Evolutionary conservation across 1,140 invertebrate species (phyloP).

Genomic region (Acromyrmex heyeri): DNA sequence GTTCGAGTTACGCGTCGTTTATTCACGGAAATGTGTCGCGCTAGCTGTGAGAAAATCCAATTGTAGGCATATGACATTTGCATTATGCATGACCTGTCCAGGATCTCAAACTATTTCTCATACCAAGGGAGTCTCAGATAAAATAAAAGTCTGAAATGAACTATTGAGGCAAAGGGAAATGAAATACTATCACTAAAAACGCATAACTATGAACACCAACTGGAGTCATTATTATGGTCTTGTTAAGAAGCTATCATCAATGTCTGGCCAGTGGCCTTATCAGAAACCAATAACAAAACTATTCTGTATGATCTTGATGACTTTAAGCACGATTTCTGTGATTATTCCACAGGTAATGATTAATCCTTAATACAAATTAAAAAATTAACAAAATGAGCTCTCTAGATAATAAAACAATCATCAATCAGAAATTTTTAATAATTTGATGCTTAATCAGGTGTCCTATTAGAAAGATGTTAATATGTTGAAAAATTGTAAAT

Average conservation of each 20-base stretch:
- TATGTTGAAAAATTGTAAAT: too few relatives aligned
- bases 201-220: not conserved
- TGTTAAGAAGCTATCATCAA: conserved; percentile 6
- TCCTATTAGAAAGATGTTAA: too few relatives aligned
- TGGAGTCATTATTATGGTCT: not conserved
- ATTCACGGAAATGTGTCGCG: not conserved
- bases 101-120: not conserved
- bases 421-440: too few relatives aligned
- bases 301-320: not conserved
- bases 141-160: not conserved
- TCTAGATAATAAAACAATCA: too few relatives aligned
- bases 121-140: not conserved
- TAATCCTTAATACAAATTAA: too few relatives aligned
- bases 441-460: too few relatives aligned
- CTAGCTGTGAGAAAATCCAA: not conserved
- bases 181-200: not conserved
- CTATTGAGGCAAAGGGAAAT: not conserved
- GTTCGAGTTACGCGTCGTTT: not conserved
- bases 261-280: conserved; percentile 25
- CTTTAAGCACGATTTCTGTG: conserved; percentile 19
- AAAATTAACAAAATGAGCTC: too few relatives aligned
- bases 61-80: not conserved
- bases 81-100: not conserved
- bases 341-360: conserved; percentile 23
- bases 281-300: not conserved